phyloP scores from a whole-genome alignment of 2,797 vertebrate species.

The Nothura maculosa region DNA sequence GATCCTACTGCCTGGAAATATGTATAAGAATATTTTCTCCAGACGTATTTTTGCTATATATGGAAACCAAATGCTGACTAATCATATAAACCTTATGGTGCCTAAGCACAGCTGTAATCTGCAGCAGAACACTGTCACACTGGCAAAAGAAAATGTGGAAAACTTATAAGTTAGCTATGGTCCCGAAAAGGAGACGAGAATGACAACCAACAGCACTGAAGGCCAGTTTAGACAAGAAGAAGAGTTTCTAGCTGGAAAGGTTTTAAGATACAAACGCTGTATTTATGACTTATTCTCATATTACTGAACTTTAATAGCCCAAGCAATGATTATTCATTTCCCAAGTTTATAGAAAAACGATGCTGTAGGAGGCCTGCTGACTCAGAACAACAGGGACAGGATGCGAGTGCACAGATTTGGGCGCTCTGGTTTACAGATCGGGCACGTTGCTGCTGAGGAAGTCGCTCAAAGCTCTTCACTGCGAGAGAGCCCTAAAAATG shows the following conservation, averaged over 20 bases:
- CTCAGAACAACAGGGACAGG: neutral
- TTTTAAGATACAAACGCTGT: constrained; percentile 54
- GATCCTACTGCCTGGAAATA: constrained; percentile 73
- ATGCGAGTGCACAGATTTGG: neutral
- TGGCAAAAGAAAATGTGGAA: neutral
- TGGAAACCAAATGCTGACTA: constrained; percentile 80
- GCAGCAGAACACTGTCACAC: constrained; percentile 56
- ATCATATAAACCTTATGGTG: constrained; percentile 73
- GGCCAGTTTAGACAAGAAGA: neutral
- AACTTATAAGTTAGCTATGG: neutral
- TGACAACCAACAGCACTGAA: constrained; percentile 53
- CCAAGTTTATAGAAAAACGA: constrained; percentile 21
- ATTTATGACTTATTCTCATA: constrained; percentile 62
- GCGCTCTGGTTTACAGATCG: neutral
- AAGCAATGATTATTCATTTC: constrained; percentile 12
- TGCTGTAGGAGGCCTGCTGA: constrained; percentile 38
- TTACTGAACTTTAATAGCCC: constrained; percentile 27
- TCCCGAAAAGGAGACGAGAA: constrained; percentile 42
- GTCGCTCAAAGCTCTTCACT: neutral
- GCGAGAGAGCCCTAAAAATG: fast-evolving
- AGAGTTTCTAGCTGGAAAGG: constrained; percentile 16
- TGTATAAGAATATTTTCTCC: constrained; percentile 74
- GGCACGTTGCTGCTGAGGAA: neutral
- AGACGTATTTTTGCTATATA: constrained; percentile 69
- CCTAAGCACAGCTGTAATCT: constrained; percentile 66